Evolutionary conservation across 2,797 vertebrate species (phyloP), one percentile per base, ranked within the genome.

Genomic region (Rhinoraja longicauda): DNA sequence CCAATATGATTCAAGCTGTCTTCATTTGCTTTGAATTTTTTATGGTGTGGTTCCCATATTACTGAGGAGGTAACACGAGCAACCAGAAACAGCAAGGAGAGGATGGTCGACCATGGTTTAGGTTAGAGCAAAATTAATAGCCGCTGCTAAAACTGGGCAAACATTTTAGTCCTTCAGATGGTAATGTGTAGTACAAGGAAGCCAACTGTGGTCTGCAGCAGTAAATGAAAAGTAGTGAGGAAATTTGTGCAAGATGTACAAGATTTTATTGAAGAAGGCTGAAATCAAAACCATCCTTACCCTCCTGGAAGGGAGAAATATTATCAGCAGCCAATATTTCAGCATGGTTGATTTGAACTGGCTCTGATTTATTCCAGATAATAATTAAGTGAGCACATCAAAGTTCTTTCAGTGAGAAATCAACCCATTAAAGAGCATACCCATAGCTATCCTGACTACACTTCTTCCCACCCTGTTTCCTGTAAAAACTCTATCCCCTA

Each of bases 341-440:
- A 19, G 59, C 32, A 86, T 59, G 79, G 93, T 82, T 93, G 93
- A 94, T 93, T 92, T 93, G 93, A 93, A 93, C 93, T 59, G 79
- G 9, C 39, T 12, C 15, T 12, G 15, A 26, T 19, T 45, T 21
- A 90, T 93, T 92, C 75, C 90, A 79, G 91, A 92, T 93, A 93
- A 93, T 93, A 94, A 94, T 94, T 94, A 94, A 84, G 84, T 78
- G 84, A 92, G 90, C 72, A 93, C 93, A 94, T 93, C 93, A 92
- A 70, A 19, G 70, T 93, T 93, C 93, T 94, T 93, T 3, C 70
- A 93, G 93, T 93, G 93, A 45, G 78, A 36, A 57, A 29, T 82
- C 45, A 93, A n/a, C 59, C 36, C 64, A 91, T 73, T 70, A 92
- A 82, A 57, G 67, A 67, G n/a, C 67, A 90, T 70, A n/a, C n/a